Conservation (phyloP, 1,140 invertebrate genomes). For the Temnothorax longispinosus region DNA sequence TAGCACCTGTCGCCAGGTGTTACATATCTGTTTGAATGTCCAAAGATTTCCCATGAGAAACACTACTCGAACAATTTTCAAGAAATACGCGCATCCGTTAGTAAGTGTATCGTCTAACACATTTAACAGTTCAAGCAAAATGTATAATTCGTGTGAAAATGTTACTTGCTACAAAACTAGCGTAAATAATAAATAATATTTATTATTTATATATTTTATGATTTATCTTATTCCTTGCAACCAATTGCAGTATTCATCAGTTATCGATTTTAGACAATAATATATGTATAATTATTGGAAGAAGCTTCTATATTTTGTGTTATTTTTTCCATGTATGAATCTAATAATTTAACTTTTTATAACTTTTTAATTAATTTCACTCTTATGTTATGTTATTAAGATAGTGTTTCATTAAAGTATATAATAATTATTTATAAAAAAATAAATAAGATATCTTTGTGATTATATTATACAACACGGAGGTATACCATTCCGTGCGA, state of each 20-base stretch:
- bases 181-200: constrained; percentile 2
- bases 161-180: neutral
- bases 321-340: neutral
- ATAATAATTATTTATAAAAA: neutral
- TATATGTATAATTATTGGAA: neutral
- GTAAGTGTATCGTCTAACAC: neutral
- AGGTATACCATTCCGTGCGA: neutral
- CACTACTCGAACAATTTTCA: constrained; percentile 15
- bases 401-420: neutral
- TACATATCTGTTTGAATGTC: constrained; percentile 63
- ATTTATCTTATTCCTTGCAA: neutral
- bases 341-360: neutral
- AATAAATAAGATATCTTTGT: neutral
- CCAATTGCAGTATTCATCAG: neutral
- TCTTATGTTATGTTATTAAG: neutral
- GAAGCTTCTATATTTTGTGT: neutral
- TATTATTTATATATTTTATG: neutral
- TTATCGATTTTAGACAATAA: neutral
- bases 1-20: constrained; percentile 80
- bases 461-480: neutral
- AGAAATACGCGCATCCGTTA: constrained; percentile 13
- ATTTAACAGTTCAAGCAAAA: neutral
- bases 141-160: neutral
- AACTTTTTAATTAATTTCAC: neutral
- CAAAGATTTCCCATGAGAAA: constrained; percentile 63